These are phyloP conservation scores for Noctua comes DNA, from an alignment of 2,888 invertebrate genomes.

Conservation along the genomic window DNA sequence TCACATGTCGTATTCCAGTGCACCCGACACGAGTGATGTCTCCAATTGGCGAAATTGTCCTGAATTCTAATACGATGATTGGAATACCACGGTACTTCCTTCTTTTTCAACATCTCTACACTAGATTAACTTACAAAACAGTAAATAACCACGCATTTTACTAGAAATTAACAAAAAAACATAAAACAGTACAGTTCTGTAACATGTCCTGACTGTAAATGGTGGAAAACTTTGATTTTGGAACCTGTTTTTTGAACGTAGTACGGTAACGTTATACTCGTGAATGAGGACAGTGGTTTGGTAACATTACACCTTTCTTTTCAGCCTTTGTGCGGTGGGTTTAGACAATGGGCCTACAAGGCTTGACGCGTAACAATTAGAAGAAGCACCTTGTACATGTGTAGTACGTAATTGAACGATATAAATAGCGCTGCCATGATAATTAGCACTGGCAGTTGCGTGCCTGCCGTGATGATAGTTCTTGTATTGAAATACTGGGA, in stretches of 20 bases:
- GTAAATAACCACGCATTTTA: conserved; percentile 68
- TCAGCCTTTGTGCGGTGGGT: conserved; percentile 70
- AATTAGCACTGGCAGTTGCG: conserved; percentile 63
- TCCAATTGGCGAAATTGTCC: conserved; percentile 83
- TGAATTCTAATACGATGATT: conserved; percentile 84
- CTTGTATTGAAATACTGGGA: conserved; percentile 43
- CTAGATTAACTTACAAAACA: conserved; percentile 66
- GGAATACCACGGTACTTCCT: conserved; percentile 85
- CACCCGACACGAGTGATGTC: conserved; percentile 80
- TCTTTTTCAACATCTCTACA: conserved; percentile 86
- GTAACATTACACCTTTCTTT: conserved; percentile 78
- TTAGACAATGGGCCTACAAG: conserved; percentile 74
- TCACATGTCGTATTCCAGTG: conserved; percentile 86
- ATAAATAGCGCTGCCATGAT: conserved; percentile 70
- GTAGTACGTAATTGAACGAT: conserved; percentile 64
- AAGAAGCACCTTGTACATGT: conserved; percentile 69
- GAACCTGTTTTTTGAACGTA: conserved; percentile 78
- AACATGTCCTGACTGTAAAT: conserved; percentile 75
- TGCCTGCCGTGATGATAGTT: conserved; percentile 45
- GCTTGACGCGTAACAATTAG: conserved; percentile 65
- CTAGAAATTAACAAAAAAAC: conserved; percentile 51
- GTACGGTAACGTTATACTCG: conserved; percentile 62
- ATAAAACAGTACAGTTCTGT: conserved; percentile 58
- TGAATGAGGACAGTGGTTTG: conserved; percentile 59
- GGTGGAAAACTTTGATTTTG: conserved; percentile 71